Percentiles rank a stretch among this genome's conserved stretches.
phyloP scores from a whole-genome alignment of 2,888 invertebrate genomes.

The Sarcophaga variegata region DNA sequence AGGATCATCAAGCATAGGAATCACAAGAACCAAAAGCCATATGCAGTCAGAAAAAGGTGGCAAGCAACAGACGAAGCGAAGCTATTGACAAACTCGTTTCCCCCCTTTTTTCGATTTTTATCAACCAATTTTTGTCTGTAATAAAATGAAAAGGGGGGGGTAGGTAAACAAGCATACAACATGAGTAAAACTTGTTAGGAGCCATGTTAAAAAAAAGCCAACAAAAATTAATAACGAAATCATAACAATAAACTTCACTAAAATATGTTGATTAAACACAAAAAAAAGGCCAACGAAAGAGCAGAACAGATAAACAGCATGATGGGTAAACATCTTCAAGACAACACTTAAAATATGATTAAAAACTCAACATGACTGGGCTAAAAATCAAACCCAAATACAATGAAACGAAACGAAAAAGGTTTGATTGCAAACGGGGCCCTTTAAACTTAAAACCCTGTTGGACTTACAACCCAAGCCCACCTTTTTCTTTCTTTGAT shows the following conservation, averaged over 20 bases:
- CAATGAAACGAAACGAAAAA: no score
- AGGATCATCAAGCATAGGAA: no score
- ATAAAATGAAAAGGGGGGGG: no score
- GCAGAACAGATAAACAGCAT: background rate
- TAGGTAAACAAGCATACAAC: no score
- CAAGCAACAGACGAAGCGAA: no score
- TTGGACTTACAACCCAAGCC: constrained; percentile 1
- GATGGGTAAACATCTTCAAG: background rate
- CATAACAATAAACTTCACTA: constrained; percentile 75
- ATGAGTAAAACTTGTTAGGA: no score
- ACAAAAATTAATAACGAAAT: constrained; percentile 56
- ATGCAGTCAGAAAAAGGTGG: no score
- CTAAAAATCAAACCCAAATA: constrained; percentile 7
- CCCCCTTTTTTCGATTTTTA: no score
- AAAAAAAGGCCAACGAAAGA: constrained; percentile 8
- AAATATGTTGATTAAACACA: constrained; percentile 74
- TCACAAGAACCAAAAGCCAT: no score
- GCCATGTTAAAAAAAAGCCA: background rate
- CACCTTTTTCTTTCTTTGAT: background rate
- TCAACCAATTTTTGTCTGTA: no score
- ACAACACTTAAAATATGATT: background rate
- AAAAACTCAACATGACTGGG: background rate
- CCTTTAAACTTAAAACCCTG: constrained; percentile 29
- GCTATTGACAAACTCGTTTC: no score
- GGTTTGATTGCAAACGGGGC: background rate